Base-by-base conservation (phyloP, 2,888 invertebrate species). In the Phorcus lineatus region DNA sequence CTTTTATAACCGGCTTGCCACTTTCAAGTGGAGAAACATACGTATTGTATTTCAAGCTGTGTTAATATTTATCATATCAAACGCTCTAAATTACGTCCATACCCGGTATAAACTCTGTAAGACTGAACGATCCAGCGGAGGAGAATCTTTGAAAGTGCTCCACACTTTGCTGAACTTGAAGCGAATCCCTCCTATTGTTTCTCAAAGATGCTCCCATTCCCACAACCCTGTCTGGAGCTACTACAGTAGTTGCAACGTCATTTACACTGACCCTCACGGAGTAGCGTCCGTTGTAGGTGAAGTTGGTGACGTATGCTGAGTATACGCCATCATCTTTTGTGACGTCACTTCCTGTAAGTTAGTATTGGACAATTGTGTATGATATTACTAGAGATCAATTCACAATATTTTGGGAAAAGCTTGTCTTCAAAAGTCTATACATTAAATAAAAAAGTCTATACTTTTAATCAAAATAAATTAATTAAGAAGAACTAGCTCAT, bases 311-410 rank as follows among this genome's bases (percentile, higher is more conserved):
- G 89, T 95, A 95, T 75, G 95, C 93, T 0, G 95, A 94, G 88
- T 95, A 95, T 22, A 95, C 93, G 6, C 95, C 95, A 90, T 95
- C 95, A 0, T 94, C 95, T 89, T 93, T 94, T 40, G 94, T 95
- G 53, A 95, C 93, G 90, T 95, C 95, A 0, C 95, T 95, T 93
- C 95, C 95, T 94, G 47, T 47, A 4, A 47, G 1, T 11, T 11
- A 11, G 11, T 47, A 47, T 47, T 47, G 11, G 47, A 47, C 6
- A 47, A 47, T 11, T 47, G 13, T 47, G 1, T 47, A 6, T 47
- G 13, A 11, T 13, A 47, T 47, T 47, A 47, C 47, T 47, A 47
- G 7, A 7, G 36, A n/a, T n/a, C n/a, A n/a, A n/a, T n/a, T n/a
- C n/a, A n/a, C n/a, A n/a, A n/a, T n/a, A n/a, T n/a, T n/a, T n/a